phyloP scores from a whole-genome alignment of 1,140 invertebrate genomes.

The Doryteuthis pealeii region DNA sequence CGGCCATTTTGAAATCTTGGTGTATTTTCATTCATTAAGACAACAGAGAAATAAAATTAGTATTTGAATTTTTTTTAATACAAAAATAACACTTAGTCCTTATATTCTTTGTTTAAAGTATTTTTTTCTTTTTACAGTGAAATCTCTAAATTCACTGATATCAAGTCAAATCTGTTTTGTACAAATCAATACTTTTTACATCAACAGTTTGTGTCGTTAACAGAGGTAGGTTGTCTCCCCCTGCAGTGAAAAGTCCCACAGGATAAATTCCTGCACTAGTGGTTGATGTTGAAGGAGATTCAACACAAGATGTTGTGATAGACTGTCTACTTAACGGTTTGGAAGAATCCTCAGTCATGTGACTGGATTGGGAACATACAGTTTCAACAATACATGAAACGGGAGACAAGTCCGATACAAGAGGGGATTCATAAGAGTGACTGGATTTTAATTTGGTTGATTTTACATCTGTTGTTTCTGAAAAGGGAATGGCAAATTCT shows the following conservation, averaged over 20 bases:
- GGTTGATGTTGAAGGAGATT: neutral
- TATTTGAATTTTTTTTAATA: no score
- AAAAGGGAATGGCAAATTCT: neutral
- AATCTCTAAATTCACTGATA: neutral
- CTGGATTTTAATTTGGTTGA: neutral
- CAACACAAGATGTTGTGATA: neutral
- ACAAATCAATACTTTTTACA: constrained; percentile 1
- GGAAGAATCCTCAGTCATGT: neutral
- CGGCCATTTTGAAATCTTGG: no score
- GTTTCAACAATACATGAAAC: constrained; percentile 2
- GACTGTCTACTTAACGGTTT: neutral
- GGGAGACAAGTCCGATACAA: neutral
- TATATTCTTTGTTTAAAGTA: neutral
- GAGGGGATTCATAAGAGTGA: neutral
- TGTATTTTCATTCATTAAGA: no score
- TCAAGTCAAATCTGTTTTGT: constrained; percentile 2
- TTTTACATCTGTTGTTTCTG: neutral
- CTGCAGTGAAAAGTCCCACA: constrained; percentile 5
- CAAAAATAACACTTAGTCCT: neutral
- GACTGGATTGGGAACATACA: neutral
- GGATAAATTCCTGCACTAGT: neutral
- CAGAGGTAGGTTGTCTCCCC: neutral
- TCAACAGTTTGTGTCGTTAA: neutral
- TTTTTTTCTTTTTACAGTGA: neutral
- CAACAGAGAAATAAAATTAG: no score